These are phyloP conservation scores for Fundulus diaphanus DNA, from an alignment of 2,797 vertebrate genomes.

Conservation along the genomic window DNA sequence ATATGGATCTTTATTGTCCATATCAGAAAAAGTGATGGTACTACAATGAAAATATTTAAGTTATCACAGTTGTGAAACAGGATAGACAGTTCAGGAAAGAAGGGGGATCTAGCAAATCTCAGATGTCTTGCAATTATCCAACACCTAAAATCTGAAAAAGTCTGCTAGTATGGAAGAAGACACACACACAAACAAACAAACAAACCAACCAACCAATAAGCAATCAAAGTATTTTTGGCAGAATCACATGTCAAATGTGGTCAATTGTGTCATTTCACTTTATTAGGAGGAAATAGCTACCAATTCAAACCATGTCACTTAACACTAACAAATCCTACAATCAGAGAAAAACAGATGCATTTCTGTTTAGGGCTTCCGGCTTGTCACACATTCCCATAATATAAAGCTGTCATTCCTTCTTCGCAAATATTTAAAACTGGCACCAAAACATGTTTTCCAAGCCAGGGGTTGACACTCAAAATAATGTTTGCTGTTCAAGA, in stretches of 20 bases:
- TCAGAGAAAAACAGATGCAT: conserved; percentile 41
- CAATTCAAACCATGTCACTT: conserved; percentile 33
- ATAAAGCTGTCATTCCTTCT: conserved; percentile 44
- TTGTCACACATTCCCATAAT: conserved; percentile 41
- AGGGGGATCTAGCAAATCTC: conserved; percentile 26
- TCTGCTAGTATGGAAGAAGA: conserved; percentile 18
- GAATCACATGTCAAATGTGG: conserved; percentile 24
- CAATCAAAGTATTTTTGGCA: conserved; percentile 4
- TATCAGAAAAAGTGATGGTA: neutral
- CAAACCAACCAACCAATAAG: neutral
- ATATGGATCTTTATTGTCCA: neutral
- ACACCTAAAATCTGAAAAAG: conserved; percentile 30
- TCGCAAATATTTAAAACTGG: conserved; percentile 51
- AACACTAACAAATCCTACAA: conserved; percentile 36
- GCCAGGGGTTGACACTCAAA: conserved; percentile 53
- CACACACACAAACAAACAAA: conserved; percentile 15
- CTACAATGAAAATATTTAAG: too few relatives aligned
- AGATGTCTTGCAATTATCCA: conserved; percentile 15
- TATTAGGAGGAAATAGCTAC: conserved; percentile 16
- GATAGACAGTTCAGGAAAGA: conserved; percentile 23
- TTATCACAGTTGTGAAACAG: conserved; percentile 15
- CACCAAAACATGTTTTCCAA: conserved; percentile 45
- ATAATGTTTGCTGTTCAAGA: conserved; percentile 68
- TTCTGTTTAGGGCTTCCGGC: conserved; percentile 40
- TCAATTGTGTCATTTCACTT: conserved; percentile 20